Conservation (phyloP, 2,888 invertebrate genomes). For the Sabellastarte sp. region DNA sequence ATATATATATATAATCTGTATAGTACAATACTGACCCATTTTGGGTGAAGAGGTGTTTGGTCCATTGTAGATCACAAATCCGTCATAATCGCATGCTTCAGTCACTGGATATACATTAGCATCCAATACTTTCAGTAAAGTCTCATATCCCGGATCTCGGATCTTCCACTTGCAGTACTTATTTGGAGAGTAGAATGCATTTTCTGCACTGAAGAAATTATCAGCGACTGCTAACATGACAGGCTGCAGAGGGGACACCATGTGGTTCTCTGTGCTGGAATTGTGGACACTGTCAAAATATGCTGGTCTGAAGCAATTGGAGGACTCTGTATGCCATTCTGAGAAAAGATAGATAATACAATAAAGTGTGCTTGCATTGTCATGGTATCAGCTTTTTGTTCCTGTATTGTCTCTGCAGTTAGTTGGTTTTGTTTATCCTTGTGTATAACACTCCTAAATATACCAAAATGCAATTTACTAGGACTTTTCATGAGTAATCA, state of each 20-base stretch:
- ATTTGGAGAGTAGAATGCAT: neutral
- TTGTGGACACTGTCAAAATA: neutral
- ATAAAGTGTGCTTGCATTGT: too few relatives aligned
- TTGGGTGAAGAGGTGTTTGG: too few relatives aligned
- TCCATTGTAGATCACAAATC: slow-evolving; percentile 25
- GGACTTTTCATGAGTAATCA: too few relatives aligned
- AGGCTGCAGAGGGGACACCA: neutral
- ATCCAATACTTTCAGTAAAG: slow-evolving; percentile 12
- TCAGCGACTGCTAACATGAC: neutral
- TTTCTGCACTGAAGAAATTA: neutral
- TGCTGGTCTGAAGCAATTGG: neutral
- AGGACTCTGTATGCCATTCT: neutral
- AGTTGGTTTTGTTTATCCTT: too few relatives aligned
- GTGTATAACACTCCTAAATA: too few relatives aligned
- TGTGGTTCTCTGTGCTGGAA: neutral
- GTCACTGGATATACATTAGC: slow-evolving; percentile 13
- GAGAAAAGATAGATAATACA: too few relatives aligned
- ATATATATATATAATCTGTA: too few relatives aligned
- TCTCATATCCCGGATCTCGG: neutral
- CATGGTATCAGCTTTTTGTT: too few relatives aligned
- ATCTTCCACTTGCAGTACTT: slow-evolving; percentile 2
- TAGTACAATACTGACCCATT: too few relatives aligned
- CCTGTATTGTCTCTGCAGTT: too few relatives aligned
- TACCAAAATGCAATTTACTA: too few relatives aligned
- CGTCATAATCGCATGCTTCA: slow-evolving; percentile 21